Percentiles rank a stretch among this genome's conserved stretches.
Conservation (phyloP, 2,113 vertebrate species). For the Ciconia stormi region DNA sequence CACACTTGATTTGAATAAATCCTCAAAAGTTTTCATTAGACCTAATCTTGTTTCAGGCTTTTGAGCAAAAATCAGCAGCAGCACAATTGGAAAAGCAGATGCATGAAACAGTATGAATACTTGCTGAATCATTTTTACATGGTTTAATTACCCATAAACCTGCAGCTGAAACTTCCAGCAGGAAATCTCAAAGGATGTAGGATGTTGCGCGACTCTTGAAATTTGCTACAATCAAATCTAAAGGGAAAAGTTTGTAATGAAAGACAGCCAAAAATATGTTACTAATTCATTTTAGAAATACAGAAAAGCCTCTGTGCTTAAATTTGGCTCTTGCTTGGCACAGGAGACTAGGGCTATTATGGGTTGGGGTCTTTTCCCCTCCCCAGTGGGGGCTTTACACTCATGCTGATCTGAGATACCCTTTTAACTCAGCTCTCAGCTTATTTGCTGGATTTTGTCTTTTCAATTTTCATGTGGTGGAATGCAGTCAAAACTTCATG, state of each 20-base stretch:
- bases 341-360: not conserved
- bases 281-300: not conserved
- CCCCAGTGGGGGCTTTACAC: not conserved
- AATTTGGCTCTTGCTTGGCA: not conserved
- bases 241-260: not conserved
- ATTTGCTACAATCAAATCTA: not conserved
- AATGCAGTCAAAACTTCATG: not conserved
- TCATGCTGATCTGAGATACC: not conserved
- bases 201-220: not conserved
- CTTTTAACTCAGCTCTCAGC: not conserved
- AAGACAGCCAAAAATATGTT: not conserved
- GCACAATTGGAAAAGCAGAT: not conserved
- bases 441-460: not conserved
- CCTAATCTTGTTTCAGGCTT: not conserved
- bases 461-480: not conserved
- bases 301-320: not conserved
- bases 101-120: not conserved
- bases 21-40: not conserved
- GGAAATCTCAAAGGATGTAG: not conserved
- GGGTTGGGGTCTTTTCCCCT: not conserved
- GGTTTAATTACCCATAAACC: not conserved
- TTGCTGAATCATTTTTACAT: not conserved
- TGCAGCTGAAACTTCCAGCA: not conserved
- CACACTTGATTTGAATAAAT: not conserved
- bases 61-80: not conserved